Base-by-base conservation (phyloP, 1,140 invertebrate genomes). In the Megalonaias nervosa region DNA sequence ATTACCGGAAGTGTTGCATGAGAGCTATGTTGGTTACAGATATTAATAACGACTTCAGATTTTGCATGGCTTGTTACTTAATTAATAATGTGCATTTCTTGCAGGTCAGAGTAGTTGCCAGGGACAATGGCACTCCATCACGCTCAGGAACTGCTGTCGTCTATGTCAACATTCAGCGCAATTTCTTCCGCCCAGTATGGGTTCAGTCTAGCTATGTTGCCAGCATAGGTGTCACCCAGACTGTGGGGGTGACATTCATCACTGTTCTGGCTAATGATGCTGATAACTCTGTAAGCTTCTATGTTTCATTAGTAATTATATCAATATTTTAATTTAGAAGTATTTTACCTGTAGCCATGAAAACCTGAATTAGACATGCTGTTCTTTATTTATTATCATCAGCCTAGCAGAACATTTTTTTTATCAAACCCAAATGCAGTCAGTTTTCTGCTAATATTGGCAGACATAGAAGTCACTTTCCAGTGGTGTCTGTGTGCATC, bases 151-250 rank as follows among this genome's bases (percentile, higher is more conserved):
- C 74, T 17, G 82, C 83, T 23, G 58, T 84, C 38, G 80, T 86
- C 26, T 74, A 62, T 61, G 72, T 86, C 13, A 77, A 75, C 68
- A 80, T 87, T 58, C 56, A 31, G 16, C 74, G 83, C 23, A 88
- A 87, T 69, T 80, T 84, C 31, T 48, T 81, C 26, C n/a, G 58
- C 2, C 87, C 86, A 23, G 17, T 58, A 1, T 88, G 77, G 75
- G 6, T 21, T 14, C 9, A 59, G 17, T 1, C 16, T 9, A 67
- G 17, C 38, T 79, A 79, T 60, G 16, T 64, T 60, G 48, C 26
- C 16, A 73, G 19, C 15, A 79, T 87, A 57, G 31, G 17, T 48
- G 82, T 85, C 48, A 79, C 62, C 57, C 62, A 66, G 38, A 13
- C 67, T n/a, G 55, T 79, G n/a, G 82, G 79, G 21, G 71, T 58